These are phyloP conservation scores for Arrhamphus sclerolepis DNA, from an alignment of 2,797 vertebrate genomes.

Conservation along the genomic window DNA sequence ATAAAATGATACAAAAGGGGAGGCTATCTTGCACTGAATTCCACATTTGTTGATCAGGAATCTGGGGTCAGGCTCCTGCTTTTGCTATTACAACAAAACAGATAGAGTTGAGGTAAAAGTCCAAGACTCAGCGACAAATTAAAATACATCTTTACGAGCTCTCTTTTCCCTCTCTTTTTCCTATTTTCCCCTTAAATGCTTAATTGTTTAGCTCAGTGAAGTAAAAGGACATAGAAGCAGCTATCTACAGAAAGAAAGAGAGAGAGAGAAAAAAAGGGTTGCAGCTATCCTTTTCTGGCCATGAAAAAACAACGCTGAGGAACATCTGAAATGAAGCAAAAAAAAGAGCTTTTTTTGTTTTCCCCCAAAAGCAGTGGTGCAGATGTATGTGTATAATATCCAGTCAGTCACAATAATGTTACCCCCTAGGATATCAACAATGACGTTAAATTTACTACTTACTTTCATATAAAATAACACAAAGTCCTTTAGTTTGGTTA, in stretches of 20 bases:
- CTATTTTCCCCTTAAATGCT: constrained; percentile 69
- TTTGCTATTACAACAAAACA: constrained; percentile 72
- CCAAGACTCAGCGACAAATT: constrained; percentile 59
- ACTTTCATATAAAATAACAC: constrained; percentile 77
- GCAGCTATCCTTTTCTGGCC: constrained; percentile 61
- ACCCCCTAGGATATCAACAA: constrained; percentile 70
- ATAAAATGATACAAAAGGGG: constrained; percentile 24
- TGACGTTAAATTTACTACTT: constrained; percentile 65
- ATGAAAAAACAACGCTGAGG: constrained; percentile 38
- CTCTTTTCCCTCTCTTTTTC: constrained; percentile 77
- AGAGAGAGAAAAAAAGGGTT: constrained; percentile 29
- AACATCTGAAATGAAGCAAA: constrained; percentile 43
- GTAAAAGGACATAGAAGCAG: constrained; percentile 48
- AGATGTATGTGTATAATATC: constrained; percentile 69
- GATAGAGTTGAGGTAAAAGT: constrained; percentile 73
- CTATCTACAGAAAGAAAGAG: constrained; percentile 49
- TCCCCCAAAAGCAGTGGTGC: constrained; percentile 72
- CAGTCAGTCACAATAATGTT: constrained; percentile 71
- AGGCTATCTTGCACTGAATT: constrained; percentile 18
- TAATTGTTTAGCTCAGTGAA: constrained; percentile 62
- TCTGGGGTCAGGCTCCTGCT: background rate
- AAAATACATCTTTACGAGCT: constrained; percentile 64
- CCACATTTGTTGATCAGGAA: constrained; percentile 37
- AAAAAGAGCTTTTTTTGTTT: constrained; percentile 48
- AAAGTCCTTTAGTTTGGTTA: constrained; percentile 81